Evolutionary conservation across 2,113 vertebrate genomes (phyloP), one percentile per base, ranked within the genome.

Genomic region (Fulica atra): DNA sequence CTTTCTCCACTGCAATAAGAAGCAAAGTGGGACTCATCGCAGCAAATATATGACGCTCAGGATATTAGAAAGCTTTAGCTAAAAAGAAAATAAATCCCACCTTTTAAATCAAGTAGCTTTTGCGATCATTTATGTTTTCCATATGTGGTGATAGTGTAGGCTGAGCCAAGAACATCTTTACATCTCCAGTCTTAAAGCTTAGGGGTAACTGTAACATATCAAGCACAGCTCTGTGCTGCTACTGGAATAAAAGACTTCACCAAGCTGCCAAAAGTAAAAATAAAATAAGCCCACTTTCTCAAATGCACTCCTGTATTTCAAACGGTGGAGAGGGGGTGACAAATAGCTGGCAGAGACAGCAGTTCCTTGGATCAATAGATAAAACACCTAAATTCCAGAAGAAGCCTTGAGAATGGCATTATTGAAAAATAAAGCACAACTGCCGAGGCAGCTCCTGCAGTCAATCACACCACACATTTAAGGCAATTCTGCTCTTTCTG

Each of bases 91-190:
- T 35, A 90, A 96, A 92, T 70, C 74, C 59, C 93, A 95, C 48
- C 51, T 93, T 91, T 89, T 86, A 94, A 96, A 96, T 94, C 79
- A 89, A 92, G 74, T 59, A 60, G 42, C 5, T 87, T 95, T 83
- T 86, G 60, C 83, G 85, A 61, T 46, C 42, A 18, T 71, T 92
- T 85, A 72, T 88, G 42, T 88, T 88, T 90, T 92, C 89, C 71
- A 83, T 66, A 70, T 96, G 71, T 2, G 11, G 35, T 88, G 48
- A 73, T 68, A 73, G 29, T 33, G 9, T 50, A 35, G 1, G 4
- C 51, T 74, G 74, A 82, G 85, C 71, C 94, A 92, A 90, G 74
- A 94, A 59, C 51, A 69, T 78, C 71, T 89, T 89, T 90, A 83
- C 24, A 66, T 74, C 26, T 16, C 15, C 56, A 31, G 33, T 40